Evolutionary conservation across 2,113 vertebrate genomes (phyloP).

Genomic region (Zapornia atra): DNA sequence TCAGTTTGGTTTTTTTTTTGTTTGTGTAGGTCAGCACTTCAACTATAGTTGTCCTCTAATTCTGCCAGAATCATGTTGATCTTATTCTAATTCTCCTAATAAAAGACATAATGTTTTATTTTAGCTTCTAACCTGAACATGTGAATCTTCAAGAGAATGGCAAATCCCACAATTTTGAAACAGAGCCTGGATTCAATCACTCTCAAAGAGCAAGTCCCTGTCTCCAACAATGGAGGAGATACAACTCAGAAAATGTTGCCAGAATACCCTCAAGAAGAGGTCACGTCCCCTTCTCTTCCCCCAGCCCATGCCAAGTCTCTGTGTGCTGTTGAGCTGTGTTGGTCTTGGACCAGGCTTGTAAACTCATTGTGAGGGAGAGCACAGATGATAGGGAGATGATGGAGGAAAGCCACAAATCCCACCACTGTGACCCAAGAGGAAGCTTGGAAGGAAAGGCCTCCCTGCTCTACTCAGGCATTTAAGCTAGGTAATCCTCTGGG

Average conservation of each 20-base stretch:
- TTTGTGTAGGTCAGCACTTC: conserved; percentile 18
- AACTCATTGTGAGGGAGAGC: background rate
- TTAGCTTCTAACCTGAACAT: background rate
- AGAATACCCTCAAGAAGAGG: background rate
- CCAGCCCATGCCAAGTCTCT: background rate
- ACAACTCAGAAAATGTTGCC: background rate
- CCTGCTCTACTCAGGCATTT: background rate
- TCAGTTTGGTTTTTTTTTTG: background rate
- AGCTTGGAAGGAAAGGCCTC: background rate
- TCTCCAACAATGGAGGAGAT: background rate
- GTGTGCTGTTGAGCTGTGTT: background rate
- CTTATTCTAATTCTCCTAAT: background rate
- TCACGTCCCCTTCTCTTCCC: background rate
- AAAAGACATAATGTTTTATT: background rate
- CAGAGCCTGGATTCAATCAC: background rate
- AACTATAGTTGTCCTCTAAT: background rate
- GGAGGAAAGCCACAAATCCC: background rate
- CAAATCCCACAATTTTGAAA: background rate
- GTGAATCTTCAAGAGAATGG: background rate
- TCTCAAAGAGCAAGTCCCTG: background rate
- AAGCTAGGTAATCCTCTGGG: background rate
- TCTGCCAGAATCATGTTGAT: background rate
- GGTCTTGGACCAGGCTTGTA: background rate
- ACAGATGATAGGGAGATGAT: background rate
- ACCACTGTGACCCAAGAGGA: background rate